A percentile compares a stretch with the other conserved stretches of the same genome.
phyloP scores from a whole-genome alignment of 2,113 vertebrate genomes.

The Calonectris borealis region DNA sequence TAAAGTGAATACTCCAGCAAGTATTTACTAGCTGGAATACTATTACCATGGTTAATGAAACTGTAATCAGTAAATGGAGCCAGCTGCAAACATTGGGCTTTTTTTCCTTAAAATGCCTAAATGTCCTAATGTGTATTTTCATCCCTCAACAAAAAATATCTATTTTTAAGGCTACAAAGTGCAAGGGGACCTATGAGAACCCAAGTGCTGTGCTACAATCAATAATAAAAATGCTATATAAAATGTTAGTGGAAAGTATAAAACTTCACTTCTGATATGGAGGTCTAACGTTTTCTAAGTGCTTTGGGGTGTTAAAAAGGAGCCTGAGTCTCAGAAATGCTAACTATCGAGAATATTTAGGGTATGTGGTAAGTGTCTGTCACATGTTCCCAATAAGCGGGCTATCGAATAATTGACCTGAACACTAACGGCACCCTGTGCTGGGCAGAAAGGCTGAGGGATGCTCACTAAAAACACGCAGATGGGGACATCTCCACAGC shows the following conservation, averaged over 20 bases:
- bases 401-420: not conserved
- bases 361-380: constrained; percentile 12
- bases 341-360: not conserved
- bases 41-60: constrained; percentile 45
- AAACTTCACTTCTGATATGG: not conserved
- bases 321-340: not conserved
- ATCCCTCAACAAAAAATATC: not conserved
- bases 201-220: not conserved
- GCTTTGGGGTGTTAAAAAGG: constrained; percentile 26
- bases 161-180: constrained; percentile 23
- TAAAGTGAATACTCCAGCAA: constrained; percentile 45
- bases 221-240: constrained; percentile 12
- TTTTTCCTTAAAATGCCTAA: not conserved
- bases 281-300: not conserved
- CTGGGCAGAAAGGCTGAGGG: not conserved
- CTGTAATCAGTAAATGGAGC: constrained; percentile 29
- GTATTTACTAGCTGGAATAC: constrained; percentile 59
- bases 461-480: not conserved
- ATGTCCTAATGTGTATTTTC: not conserved
- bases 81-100: constrained; percentile 6
- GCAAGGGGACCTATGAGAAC: not conserved
- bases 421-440: not conserved
- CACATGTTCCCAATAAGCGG: not conserved
- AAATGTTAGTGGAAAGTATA: constrained; percentile 1
- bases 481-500: not conserved